Conservation (phyloP, 2,797 vertebrate species). For the Notamacropus eugenii region DNA sequence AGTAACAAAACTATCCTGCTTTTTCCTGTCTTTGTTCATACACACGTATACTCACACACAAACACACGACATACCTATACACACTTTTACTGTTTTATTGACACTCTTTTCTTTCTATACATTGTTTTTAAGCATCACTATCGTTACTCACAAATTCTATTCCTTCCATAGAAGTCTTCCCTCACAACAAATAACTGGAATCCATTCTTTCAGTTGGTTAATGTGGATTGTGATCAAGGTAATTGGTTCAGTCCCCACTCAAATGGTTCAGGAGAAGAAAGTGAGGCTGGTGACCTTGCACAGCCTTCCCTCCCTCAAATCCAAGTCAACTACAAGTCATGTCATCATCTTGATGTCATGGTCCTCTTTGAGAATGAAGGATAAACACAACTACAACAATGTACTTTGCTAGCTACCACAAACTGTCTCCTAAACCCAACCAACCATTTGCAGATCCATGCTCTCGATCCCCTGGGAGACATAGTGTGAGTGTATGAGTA, state of each 20-base stretch:
- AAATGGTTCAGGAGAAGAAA: too few relatives aligned
- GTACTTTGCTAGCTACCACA: not conserved
- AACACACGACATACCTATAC: too few relatives aligned
- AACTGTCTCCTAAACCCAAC: not conserved
- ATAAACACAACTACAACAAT: not conserved
- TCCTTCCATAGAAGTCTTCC: not conserved
- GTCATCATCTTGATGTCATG: too few relatives aligned
- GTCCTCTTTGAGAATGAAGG: too few relatives aligned
- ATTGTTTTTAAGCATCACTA: too few relatives aligned
- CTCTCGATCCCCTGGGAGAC: not conserved
- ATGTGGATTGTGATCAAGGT: not conserved
- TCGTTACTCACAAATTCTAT: not conserved
- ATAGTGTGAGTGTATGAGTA: not conserved
- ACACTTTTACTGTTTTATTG: not conserved
- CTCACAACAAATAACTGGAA: not conserved
- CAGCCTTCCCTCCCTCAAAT: too few relatives aligned
- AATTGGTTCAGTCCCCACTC: not conserved
- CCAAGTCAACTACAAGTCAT: too few relatives aligned
- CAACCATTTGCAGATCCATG: not conserved
- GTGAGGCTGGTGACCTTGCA: too few relatives aligned
- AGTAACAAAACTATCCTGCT: not conserved
- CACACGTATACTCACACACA: too few relatives aligned
- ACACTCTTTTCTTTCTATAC: not conserved
- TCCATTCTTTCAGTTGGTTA: not conserved
- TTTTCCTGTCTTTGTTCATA: too few relatives aligned